Evolutionary conservation across 37 sponge, comb jelly and placozoan genomes (phyloP), one percentile per base, ranked within the genome.

Genomic region (Cladorhizidae sp.): DNA sequence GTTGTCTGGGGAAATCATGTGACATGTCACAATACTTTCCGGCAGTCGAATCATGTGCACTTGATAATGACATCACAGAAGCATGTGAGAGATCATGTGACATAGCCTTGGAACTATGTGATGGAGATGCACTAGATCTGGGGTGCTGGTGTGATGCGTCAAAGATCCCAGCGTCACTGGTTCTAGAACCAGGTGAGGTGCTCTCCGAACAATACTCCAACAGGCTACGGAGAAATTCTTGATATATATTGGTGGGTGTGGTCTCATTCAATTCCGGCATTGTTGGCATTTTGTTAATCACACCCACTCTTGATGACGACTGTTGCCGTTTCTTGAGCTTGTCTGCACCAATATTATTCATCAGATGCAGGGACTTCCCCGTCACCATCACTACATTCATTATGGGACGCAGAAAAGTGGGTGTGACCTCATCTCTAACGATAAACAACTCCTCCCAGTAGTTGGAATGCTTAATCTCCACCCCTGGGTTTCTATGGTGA

Each of bases 361-460:
- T 65, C 23, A 84, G 72, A n/a, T 84, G 69, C 70, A 84, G 65
- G 42, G 85, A 84, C 49, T 84, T 84, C 12, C 85, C 85, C 0
- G 85, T 78, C 50, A 77, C 40, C 41, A 84, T 37, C 58, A 84
- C 80, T 26, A 8, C 7, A 23, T 61, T 28, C 62, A 61, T 11
- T 6, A 61, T 28, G 25, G 62, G 78, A 35, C 45, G 71, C n/a
- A 85, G 85, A 64, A 85, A 85, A 21, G 49, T 57, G 50, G 85
- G 85, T 28, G 23, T n/a, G 17, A 55, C 40, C 5, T 31, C 32
- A 0, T 56, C 8, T 23, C 43, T 32, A 15, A 77, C 56, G 7
- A 39, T 38, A 52, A 72, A 77, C 29, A 78, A 26, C 37, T 28
- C 29, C 41, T 58, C 78, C 85, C 85, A 85, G 58, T 84, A 76